These are phyloP conservation scores for Girardia tigrina DNA, from an alignment of 2,888 invertebrate genomes.

Conservation along the genomic window DNA sequence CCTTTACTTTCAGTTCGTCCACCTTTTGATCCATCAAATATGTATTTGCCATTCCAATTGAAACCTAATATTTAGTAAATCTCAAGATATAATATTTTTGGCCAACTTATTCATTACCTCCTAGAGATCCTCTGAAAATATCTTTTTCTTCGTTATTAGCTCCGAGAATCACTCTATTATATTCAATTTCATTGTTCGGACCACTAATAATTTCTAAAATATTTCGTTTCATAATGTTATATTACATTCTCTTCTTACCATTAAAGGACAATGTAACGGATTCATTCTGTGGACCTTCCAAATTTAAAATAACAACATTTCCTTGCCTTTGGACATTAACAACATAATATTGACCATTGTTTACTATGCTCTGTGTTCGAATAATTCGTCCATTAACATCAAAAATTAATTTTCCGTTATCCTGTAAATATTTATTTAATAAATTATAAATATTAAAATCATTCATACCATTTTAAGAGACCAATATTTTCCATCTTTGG, in stretches of 20 bases:
- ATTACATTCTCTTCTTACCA: not conserved
- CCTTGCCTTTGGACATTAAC: not conserved
- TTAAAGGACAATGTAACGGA: not conserved
- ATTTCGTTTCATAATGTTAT: not conserved
- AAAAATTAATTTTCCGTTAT: not conserved
- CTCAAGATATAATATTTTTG: not conserved
- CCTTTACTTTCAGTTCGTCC: not conserved
- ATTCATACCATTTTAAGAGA: constrained; percentile 24
- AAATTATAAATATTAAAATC: not conserved
- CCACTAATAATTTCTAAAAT: not conserved
- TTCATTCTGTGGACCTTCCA: not conserved
- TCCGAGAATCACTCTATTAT: constrained; percentile 19
- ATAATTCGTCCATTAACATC: not conserved
- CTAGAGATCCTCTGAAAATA: constrained; percentile 30
- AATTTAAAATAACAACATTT: not conserved
- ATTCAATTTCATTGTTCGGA: not conserved
- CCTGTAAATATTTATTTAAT: not conserved
- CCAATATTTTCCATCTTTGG: constrained; percentile 25
- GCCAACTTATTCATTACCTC: constrained; percentile 14
- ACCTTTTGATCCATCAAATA: not conserved
- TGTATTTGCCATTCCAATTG: constrained; percentile 31
- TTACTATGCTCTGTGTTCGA: not conserved
- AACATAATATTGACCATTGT: constrained; percentile 20
- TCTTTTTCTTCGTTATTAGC: constrained; percentile 28
- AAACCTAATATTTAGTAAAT: constrained; percentile 23